Conservation (phyloP, 1,140 invertebrate species). For the Anastrepha ludens region DNA sequence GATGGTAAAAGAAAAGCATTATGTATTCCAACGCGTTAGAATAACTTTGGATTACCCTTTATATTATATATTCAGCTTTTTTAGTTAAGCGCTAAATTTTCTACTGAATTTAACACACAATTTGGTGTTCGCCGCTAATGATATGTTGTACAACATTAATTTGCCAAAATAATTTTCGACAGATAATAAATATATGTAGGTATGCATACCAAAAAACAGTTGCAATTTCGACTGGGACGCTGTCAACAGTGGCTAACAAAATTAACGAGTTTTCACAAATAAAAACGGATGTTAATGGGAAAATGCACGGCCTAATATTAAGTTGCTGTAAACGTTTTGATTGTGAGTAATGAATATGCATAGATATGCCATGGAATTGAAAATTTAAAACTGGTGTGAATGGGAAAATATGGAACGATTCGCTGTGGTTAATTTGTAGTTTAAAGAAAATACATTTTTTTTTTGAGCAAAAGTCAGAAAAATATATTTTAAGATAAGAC, state of each 20-base stretch:
- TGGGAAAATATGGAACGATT: neutral
- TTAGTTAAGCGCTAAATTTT: neutral
- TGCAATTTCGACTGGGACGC: neutral
- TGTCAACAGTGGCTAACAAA: constrained; percentile 7
- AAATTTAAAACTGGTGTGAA: neutral
- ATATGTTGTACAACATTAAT: constrained; percentile 24
- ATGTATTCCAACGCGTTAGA: no score
- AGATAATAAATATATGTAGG: constrained; percentile 10
- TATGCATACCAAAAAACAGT: neutral
- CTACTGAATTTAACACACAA: neutral
- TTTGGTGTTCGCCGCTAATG: constrained; percentile 29
- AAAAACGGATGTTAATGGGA: neutral
- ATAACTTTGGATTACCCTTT: neutral
- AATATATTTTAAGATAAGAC: neutral
- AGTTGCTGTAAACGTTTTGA: neutral
- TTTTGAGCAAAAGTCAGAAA: neutral
- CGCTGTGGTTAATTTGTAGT: constrained; percentile 18
- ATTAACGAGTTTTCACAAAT: neutral
- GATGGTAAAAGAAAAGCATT: no score
- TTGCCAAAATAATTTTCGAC: neutral
- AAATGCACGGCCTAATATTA: neutral
- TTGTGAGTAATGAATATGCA: neutral
- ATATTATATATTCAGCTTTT: neutral
- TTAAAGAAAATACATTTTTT: neutral
- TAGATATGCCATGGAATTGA: neutral